Conservation (phyloP, 2,797 vertebrate genomes). For the Hydrolagus colliei region DNA sequence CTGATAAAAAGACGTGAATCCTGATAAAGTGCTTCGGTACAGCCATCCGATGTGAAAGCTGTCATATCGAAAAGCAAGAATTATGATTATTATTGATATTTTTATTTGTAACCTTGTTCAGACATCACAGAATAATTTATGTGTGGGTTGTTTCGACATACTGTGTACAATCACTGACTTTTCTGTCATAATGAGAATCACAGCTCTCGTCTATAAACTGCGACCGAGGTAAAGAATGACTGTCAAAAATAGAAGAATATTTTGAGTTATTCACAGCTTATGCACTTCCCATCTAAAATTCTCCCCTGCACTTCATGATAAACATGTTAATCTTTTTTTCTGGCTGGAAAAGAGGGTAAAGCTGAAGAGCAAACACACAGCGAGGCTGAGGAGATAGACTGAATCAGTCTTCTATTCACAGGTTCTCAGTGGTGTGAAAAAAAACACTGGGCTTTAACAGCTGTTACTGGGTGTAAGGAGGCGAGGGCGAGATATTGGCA, state of each 20-base stretch:
- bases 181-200: neutral
- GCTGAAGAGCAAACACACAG: slow-evolving; percentile 24
- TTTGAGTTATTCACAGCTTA: slow-evolving; percentile 25
- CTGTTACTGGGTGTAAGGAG: slow-evolving; percentile 10
- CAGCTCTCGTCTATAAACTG: neutral
- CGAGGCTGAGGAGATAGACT: slow-evolving; percentile 23
- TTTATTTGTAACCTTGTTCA: neutral
- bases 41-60: no score
- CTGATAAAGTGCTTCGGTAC: no score
- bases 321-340: slow-evolving; percentile 28
- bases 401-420: slow-evolving; percentile 27
- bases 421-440: slow-evolving; percentile 20
- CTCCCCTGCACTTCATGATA: slow-evolving; percentile 6
- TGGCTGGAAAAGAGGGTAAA: slow-evolving; percentile 17
- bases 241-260: neutral
- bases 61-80: no score
- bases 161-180: neutral
- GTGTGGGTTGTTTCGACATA: neutral
- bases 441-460: slow-evolving; percentile 21
- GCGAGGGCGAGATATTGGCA: neutral
- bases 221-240: neutral
- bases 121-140: neutral
- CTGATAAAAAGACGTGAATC: no score
- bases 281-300: slow-evolving; percentile 18
- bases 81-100: no score